These are phyloP conservation scores for Cyanoliseus patagonus DNA, from an alignment of 2,113 vertebrate species.

Conservation along the genomic window DNA sequence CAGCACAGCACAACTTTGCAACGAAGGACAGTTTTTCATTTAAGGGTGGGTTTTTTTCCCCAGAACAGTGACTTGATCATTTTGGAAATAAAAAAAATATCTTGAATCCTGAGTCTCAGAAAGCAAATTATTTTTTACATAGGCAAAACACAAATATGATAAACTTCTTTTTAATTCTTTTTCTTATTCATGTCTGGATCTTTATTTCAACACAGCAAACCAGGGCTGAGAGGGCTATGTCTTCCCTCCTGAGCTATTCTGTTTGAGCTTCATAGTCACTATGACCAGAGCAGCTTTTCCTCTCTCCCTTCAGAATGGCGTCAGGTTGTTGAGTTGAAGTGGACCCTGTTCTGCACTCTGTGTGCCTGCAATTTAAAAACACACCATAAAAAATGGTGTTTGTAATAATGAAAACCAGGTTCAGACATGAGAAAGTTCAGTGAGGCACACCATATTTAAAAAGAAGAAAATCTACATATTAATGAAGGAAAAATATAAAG, in stretches of 20 bases:
- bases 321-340: background rate
- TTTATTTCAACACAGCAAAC: background rate
- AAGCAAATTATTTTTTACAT: background rate
- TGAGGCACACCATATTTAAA: background rate
- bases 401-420: background rate
- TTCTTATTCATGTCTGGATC: background rate
- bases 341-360: background rate
- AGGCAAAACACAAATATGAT: background rate
- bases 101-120: background rate
- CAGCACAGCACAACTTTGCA: background rate
- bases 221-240: background rate
- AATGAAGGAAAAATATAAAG: background rate
- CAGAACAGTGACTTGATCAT: rapidly evolving
- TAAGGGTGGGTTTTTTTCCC: background rate
- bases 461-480: background rate
- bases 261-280: background rate
- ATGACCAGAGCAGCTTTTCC: background rate
- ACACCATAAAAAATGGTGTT: background rate
- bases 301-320: background rate
- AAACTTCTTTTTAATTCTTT: background rate
- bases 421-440: background rate
- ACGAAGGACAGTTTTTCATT: background rate
- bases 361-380: background rate
- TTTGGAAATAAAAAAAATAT: background rate
- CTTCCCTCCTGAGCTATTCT: background rate